Evolutionary conservation across 2,113 vertebrate species (phyloP), one percentile per base, ranked within the genome.

Genomic region (Scomber japonicus): DNA sequence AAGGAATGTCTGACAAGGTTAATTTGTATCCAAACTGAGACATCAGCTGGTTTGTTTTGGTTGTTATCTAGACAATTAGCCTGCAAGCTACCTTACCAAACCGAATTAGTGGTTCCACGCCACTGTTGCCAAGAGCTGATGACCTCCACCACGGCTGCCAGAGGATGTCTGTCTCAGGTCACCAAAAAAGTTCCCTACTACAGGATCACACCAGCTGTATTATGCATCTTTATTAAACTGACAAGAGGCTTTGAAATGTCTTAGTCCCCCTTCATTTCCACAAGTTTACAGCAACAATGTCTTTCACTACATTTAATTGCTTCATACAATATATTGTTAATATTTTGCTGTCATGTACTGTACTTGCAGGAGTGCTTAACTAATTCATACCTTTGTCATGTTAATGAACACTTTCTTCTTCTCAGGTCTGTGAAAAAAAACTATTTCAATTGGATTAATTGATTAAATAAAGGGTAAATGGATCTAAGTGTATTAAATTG

Each of bases 401-500:
- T 60, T 61, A 75, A 81, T 82, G 57, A 71, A 65, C 35, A 16
- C 4, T 21, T 71, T 14, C 31, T 72, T n/a, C 12, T n/a, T 56
- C 3, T 7, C 5, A 19, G 54, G 10, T 60, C 12, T 59, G 2
- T 5, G 15, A 21, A 21, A 78, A 71, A 30, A 61, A 35, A 57
- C 35, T 11, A 57, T 46, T 81, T 74, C 12, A 84, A 30, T 71
- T 67, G 57, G 68, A 80, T 19, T 62, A 75, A 78, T 17, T 86
- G 63, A 81, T 76, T 77, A 19, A 86, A 85, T 62, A 73, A 86
- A 77, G n/a, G 15, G 14, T 68, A 73, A 50, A 76, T 72, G 4
- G 66, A 78, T 17, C 54, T 59, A 71, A 54, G 27, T 27, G 44
- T 14, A 59, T 1, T 40, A 50, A 71, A 53, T 0, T 50, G 21